A percentile compares a stretch with the other conserved stretches of the same genome.
Evolutionary conservation across 2,888 invertebrate genomes (phyloP).

Genomic region (Synergus laeviventris): DNA sequence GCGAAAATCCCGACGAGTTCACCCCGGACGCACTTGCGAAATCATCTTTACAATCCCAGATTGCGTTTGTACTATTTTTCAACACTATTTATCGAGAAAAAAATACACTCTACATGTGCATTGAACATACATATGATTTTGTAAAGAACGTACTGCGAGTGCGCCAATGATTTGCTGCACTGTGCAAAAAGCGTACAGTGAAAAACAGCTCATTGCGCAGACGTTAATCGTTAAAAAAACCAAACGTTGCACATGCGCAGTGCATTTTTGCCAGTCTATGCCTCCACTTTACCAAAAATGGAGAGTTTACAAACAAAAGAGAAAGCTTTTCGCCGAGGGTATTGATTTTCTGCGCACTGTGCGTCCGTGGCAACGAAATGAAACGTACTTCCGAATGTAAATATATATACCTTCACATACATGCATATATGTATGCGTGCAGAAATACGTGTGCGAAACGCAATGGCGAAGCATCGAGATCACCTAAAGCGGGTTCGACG

Average conservation of each 20-base stretch:
- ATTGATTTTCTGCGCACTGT: constrained; percentile 30
- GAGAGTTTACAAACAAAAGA: constrained; percentile 24
- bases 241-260: constrained; percentile 41
- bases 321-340: constrained; percentile 4
- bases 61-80: not conserved
- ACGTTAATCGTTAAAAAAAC: constrained; percentile 42
- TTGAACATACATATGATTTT: not conserved
- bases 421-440: constrained; percentile 41
- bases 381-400: constrained; percentile 39
- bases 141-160: not conserved
- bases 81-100: not conserved
- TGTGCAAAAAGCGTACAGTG: not conserved
- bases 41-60: not conserved
- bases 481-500: not conserved
- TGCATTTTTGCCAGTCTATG: constrained; percentile 17
- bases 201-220: constrained; percentile 18
- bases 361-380: constrained; percentile 39
- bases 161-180: constrained; percentile 9
- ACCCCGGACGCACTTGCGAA: constrained; percentile 13
- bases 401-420: constrained; percentile 39
- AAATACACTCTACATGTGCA: not conserved
- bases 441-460: constrained; percentile 17
- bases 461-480: constrained; percentile 9
- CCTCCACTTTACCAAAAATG: constrained; percentile 11
- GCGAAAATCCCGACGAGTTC: constrained; percentile 16